A percentile compares a stretch with the other conserved stretches of the same genome.
These are phyloP conservation scores for Formica selysi DNA, from an alignment of 1,140 invertebrate species.

Conservation along the genomic window DNA sequence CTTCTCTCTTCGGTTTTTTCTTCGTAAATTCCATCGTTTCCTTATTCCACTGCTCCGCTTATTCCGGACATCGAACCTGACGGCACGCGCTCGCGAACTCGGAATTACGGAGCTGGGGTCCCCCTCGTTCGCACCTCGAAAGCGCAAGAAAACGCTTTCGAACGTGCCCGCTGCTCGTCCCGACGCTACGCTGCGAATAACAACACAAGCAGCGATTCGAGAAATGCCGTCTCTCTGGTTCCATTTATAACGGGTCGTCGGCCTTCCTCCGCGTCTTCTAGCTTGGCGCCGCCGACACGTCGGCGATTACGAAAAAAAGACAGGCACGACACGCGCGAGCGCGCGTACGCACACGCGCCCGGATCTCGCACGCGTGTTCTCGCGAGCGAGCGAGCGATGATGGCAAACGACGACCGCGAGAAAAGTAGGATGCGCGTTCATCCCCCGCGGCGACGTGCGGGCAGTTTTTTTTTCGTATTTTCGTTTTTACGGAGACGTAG, in stretches of 20 bases:
- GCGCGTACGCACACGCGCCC: background rate
- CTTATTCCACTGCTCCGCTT: background rate
- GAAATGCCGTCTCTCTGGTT: conserved; percentile 73
- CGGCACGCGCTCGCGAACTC: conserved; percentile 20
- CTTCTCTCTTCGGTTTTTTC: conserved; percentile 30
- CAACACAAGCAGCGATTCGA: conserved; percentile 75
- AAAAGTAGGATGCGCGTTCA: conserved; percentile 66
- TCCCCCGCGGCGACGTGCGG: conserved; percentile 64
- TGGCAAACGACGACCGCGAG: conserved; percentile 59
- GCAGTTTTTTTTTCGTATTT: conserved; percentile 13
- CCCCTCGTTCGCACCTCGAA: conserved; percentile 46
- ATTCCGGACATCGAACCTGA: conserved; percentile 21
- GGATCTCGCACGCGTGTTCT: background rate
- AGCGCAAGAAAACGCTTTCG: conserved; percentile 47
- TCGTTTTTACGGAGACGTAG: background rate
- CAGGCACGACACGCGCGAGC: conserved; percentile 19
- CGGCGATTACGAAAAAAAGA: conserved; percentile 72
- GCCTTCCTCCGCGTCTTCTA: conserved; percentile 75
- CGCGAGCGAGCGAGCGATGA: conserved; percentile 38
- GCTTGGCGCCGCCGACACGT: conserved; percentile 75
- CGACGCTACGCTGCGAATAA: conserved; percentile 72
- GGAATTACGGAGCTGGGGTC: background rate
- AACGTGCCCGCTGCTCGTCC: background rate
- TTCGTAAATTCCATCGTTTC: conserved; percentile 26
- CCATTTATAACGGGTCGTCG: conserved; percentile 77